phyloP scores from a whole-genome alignment of 2,113 vertebrate species.

The Xyrauchen texanus region DNA sequence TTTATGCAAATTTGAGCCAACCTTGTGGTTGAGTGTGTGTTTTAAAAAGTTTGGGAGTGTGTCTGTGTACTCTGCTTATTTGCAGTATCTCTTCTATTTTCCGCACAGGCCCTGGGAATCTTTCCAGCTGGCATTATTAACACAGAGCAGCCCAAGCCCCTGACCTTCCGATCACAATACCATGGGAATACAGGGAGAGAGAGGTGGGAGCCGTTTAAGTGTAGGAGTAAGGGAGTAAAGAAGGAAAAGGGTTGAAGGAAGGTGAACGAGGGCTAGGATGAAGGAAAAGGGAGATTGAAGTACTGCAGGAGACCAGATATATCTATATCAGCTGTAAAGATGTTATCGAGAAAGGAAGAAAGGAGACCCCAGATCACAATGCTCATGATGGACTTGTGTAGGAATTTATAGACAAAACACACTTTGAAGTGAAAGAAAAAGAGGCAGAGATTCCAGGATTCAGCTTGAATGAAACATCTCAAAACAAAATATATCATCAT shows the following conservation, averaged over 20 bases:
- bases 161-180: conserved; percentile 47
- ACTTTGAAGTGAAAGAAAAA: neutral
- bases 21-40: conserved; percentile 22
- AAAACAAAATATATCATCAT: neutral
- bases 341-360: neutral
- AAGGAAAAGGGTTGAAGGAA: conserved; percentile 21
- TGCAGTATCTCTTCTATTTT: conserved; percentile 46
- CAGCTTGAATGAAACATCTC: neutral
- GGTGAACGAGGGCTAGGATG: conserved; percentile 5
- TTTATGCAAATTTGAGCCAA: neutral
- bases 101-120: conserved; percentile 58
- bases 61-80: conserved; percentile 40
- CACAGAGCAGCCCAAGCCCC: conserved; percentile 43
- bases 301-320: neutral
- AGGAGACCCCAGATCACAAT: neutral
- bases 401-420: neutral
- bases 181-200: conserved; percentile 50
- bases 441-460: neutral
- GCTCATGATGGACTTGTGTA: neutral
- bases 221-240: conserved; percentile 21
- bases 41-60: conserved; percentile 5
- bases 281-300: conserved; percentile 8
- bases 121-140: conserved; percentile 59
- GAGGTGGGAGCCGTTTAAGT: conserved; percentile 8
- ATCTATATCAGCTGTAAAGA: neutral